Evolutionary conservation across 2,113 vertebrate genomes (phyloP), one percentile per base, ranked within the genome.

Genomic region (Neodon shergylaensis): DNA sequence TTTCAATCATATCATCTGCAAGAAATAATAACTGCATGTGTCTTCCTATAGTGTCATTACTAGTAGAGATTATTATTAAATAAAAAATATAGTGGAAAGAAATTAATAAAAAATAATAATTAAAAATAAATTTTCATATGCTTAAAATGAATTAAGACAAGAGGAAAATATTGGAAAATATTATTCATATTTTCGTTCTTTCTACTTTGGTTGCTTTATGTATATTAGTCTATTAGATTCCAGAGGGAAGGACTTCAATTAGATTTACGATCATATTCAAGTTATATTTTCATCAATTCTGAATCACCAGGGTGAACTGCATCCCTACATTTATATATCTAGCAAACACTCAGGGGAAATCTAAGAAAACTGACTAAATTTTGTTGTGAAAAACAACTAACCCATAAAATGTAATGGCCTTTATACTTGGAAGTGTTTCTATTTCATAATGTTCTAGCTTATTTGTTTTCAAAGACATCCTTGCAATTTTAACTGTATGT

Each of bases 381-480:
- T 93, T 83, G 2, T 72, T 36, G 8, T 0, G 17, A n/a, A 17
- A 42, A 52, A 14, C 47, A 92, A 21, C 21, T 14, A 58, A 66
- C 12, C 26, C 10, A 89, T 44, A 33, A 22, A 65, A 89, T 22
- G 3, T 26, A 90, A 78, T 81, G 0, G 1, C 0, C 1, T 0
- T 76, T 89, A 77, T 82, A 89, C 89, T 66, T 61, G 5, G 0
- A 4, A 49, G 19, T 16, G 3, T 82, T 92, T 78, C 14, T 93
- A 31, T 6, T 82, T 90, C 8, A 63, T 10, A 85, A 28, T 72
- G 12, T 5, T 54, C 10, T 92, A 76, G 22, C 17, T 66, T 86
- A 87, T 28, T 93, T 54, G 2, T 88, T 92, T 90, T n/a, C 24
- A 93, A 90, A 96, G 36, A 79, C 33, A 77, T 82, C 0, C 52